Evolutionary conservation across 2,888 invertebrate species (phyloP).

Genomic region (Vanessa cardui): DNA sequence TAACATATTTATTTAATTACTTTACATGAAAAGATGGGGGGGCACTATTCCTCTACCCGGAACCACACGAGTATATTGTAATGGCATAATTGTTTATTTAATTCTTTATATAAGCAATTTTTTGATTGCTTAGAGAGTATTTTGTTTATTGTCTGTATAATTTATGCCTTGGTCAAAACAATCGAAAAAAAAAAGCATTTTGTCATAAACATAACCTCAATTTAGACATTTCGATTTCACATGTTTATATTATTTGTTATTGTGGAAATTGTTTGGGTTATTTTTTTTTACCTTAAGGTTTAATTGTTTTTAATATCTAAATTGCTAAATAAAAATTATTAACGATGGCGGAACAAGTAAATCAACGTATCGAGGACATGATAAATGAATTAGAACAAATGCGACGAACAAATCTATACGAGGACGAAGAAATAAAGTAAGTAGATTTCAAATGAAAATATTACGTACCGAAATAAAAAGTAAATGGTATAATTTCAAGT

Average conservation of each 20-base stretch:
- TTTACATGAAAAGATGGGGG: no score
- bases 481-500: background rate
- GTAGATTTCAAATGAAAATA: slow-evolving; percentile 23
- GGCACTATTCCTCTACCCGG: no score
- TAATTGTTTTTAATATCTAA: background rate
- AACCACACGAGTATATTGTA: no score
- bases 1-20: no score
- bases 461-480: no score
- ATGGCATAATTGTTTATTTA: no score
- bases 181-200: no score
- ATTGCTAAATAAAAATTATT: slow-evolving; percentile 11
- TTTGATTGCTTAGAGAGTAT: no score
- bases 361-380: slow-evolving; percentile 89
- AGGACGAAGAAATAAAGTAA: slow-evolving; percentile 87
- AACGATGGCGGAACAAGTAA: slow-evolving; percentile 91
- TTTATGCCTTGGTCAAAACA: background rate
- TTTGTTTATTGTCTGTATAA: background rate
- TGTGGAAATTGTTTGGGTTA: background rate
- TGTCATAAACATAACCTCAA: slow-evolving; percentile 19
- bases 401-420: slow-evolving; percentile 87
- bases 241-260: background rate
- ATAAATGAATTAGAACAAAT: slow-evolving; percentile 92
- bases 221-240: slow-evolving; percentile 9
- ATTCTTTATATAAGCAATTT: background rate
- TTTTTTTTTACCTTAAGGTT: background rate